A percentile compares a stretch with the other conserved stretches of the same genome.
Conservation (phyloP, 2,113 vertebrate genomes). For the Tamias sibiricus region DNA sequence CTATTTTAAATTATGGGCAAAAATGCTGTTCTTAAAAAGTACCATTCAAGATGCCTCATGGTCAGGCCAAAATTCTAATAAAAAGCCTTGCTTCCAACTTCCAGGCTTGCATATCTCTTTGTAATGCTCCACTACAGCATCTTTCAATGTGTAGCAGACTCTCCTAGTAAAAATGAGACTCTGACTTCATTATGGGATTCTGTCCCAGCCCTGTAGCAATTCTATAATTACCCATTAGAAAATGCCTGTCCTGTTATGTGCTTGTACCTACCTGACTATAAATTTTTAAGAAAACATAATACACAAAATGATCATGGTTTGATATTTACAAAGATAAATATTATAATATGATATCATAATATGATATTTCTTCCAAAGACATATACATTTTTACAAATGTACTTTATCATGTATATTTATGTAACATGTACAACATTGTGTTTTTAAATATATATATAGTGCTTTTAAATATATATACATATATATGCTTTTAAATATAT, state of each 20-base stretch:
- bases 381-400: neutral
- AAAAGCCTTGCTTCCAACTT: conserved; percentile 41
- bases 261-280: neutral
- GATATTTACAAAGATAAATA: conserved; percentile 52
- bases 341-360: neutral
- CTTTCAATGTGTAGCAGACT: neutral
- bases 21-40: neutral
- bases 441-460: neutral
- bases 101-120: neutral
- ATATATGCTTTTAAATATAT: neutral
- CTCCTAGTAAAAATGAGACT: conserved; percentile 17
- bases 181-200: neutral
- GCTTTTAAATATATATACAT: no score
- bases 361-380: conserved; percentile 42
- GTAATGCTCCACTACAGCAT: neutral
- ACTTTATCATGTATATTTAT: neutral
- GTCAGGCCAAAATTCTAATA: conserved; percentile 11
- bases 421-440: neutral
- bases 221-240: neutral
- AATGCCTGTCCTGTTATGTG: neutral
- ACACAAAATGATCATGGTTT: neutral
- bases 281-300: neutral
- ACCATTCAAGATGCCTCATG: neutral
- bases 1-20: neutral
- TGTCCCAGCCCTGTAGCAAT: neutral